Conservation (phyloP, 1,140 invertebrate species). For the Monomorium pharaonis region DNA sequence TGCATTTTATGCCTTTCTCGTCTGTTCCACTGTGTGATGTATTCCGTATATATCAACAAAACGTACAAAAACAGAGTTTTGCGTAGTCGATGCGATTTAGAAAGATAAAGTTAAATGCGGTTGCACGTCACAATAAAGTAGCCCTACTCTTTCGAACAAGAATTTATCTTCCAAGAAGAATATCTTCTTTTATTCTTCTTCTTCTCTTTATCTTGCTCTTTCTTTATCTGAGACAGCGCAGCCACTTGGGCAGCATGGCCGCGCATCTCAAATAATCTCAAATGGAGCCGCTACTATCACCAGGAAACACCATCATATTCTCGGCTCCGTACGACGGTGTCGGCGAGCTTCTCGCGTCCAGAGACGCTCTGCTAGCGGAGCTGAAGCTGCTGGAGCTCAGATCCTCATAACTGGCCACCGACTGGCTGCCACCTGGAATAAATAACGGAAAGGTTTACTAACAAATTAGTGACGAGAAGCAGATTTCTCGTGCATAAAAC, state of each 20-base stretch:
- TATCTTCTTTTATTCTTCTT: background rate
- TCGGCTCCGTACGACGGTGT: conserved; percentile 89
- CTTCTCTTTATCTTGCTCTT: background rate
- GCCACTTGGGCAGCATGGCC: conserved; percentile 77
- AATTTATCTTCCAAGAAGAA: background rate
- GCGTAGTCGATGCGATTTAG: background rate
- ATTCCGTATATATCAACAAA: background rate
- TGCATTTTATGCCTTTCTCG: background rate
- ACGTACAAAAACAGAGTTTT: conserved; percentile 3
- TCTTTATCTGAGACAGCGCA: conserved; percentile 80
- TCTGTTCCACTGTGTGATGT: background rate
- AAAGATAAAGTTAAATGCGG: background rate
- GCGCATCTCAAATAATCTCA: conserved; percentile 83
- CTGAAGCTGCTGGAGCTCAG: conserved; percentile 93
- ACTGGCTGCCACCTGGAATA: conserved; percentile 86
- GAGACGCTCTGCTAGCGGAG: conserved; percentile 91
- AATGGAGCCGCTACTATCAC: conserved; percentile 89
- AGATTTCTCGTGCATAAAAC: background rate
- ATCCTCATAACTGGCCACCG: conserved; percentile 89
- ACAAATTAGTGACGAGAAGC: background rate
- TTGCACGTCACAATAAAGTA: background rate
- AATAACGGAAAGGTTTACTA: background rate
- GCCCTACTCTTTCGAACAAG: background rate
- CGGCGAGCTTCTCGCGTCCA: conserved; percentile 91
- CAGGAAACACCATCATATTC: conserved; percentile 91